Evolutionary conservation across 1,140 invertebrate genomes (phyloP).

Genomic region (Rhizoglyphus robini): DNA sequence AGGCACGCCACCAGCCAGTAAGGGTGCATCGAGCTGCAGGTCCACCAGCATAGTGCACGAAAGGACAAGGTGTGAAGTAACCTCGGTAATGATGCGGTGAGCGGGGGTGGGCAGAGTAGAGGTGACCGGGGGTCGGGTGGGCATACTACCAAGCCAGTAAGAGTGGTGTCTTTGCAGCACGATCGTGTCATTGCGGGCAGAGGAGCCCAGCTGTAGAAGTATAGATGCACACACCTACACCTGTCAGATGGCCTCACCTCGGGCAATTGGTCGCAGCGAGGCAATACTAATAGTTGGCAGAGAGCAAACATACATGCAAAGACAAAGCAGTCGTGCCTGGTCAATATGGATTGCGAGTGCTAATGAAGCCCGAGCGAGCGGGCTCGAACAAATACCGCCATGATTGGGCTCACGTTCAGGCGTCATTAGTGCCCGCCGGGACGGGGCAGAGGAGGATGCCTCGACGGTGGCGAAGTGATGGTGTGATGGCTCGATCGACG

Average conservation of each 20-base stretch:
- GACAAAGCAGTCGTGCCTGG: background rate
- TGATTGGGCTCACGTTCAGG: background rate
- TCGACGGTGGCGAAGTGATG: too few relatives aligned
- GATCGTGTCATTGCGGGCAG: background rate
- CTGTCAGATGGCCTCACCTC: background rate
- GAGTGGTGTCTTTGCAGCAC: too few relatives aligned
- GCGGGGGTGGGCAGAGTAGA: too few relatives aligned
- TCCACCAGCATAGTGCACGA: too few relatives aligned
- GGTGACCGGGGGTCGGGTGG: too few relatives aligned
- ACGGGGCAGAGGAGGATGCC: background rate
- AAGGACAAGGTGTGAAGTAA: too few relatives aligned
- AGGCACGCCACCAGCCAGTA: too few relatives aligned
- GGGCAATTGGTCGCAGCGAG: background rate
- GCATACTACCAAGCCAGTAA: too few relatives aligned
- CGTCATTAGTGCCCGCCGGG: background rate
- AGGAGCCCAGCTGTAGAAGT: background rate
- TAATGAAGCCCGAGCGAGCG: background rate
- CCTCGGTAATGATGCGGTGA: too few relatives aligned
- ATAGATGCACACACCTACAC: background rate
- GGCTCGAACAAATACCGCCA: background rate
- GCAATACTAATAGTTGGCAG: background rate
- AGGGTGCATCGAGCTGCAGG: too few relatives aligned
- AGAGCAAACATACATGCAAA: background rate
- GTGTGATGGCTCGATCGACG: too few relatives aligned
- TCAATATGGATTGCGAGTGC: conserved; percentile 4